Evolutionary conservation across 2,888 invertebrate species (phyloP), one percentile per base, ranked within the genome.

Genomic region (Heliconius sara): DNA sequence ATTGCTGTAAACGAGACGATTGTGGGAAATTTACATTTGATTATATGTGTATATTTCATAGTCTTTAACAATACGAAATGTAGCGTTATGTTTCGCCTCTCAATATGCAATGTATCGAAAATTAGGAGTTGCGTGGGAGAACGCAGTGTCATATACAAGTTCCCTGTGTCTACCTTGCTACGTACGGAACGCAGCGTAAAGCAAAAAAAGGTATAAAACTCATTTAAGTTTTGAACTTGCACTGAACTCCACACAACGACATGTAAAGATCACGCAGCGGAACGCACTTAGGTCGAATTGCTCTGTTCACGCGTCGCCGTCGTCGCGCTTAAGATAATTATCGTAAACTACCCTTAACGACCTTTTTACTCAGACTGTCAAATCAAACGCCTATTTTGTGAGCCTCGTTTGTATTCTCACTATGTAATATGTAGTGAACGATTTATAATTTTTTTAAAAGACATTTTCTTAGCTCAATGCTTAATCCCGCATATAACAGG

Each of bases 281-380:
- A 89, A 91, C 91, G 88, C 88, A 89, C 88, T 90, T 87, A 87
- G 86, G 83, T 81, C 85, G 87, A 91, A 92, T 90, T 89, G 87
- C 89, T 87, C 86, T 76, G 82, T 79, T 80, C 78, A 79, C 80
- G 84, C 83, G 82, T 80, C 83, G 72, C 80, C 78, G 78, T 83
- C 83, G 76, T 80, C 68, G 72, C 83, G 81, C 80, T 82, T 80
- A 71, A 77, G 78, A 84, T 81, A 82, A 83, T 84, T 84, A 84
- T 83, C 83, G 82, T 83, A 83, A 83, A 83, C 76, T 75, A 81
- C 78, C 78, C 30, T 60, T 74, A 80, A 80, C 77, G 80, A 80
- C 74, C 80, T 75, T 78, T 78, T 80, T 80, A 78, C 80, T 79
- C 74, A n/a, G 34, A 16, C 68, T 60, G 76, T 72, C 68, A 34